Percentiles rank a stretch among this genome's conserved stretches.
Conservation (phyloP, 2,797 vertebrate species). For the Catamblyrhynchus diadema region DNA sequence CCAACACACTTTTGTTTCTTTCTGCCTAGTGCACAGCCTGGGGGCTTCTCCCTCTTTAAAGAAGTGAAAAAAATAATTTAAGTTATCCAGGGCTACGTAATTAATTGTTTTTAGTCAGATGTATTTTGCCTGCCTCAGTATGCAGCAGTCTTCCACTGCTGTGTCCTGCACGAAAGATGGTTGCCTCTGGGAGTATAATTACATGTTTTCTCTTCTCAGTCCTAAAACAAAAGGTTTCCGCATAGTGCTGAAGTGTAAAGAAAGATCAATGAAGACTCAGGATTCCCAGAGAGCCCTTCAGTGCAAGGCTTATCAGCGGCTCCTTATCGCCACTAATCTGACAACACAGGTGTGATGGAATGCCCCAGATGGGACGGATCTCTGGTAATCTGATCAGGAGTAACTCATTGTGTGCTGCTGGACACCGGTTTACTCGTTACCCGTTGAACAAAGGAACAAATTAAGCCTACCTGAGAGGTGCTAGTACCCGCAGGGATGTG, state of each 20-base stretch:
- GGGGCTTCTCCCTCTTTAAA: neutral
- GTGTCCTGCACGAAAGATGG: neutral
- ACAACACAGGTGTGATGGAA: constrained; percentile 80
- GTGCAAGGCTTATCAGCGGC: neutral
- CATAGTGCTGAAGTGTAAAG: neutral
- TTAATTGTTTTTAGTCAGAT: neutral
- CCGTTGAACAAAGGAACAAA: neutral
- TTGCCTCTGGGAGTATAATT: neutral
- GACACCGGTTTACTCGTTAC: neutral
- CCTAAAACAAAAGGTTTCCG: neutral
- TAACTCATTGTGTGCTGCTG: neutral
- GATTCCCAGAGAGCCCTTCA: neutral
- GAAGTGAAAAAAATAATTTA: neutral
- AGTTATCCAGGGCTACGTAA: neutral
- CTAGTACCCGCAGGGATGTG: neutral
- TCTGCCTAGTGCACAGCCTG: neutral
- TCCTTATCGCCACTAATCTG: constrained; percentile 68
- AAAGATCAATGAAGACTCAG: neutral
- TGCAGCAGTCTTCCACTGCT: neutral
- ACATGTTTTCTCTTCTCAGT: neutral
- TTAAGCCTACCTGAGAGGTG: neutral
- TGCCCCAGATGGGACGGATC: neutral
- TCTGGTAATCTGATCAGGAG: neutral
- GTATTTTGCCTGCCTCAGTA: neutral
- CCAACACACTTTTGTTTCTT: neutral